These are phyloP conservation scores for Hippopotamyrus pictus DNA, from an alignment of 2,797 vertebrate genomes.

Conservation along the genomic window DNA sequence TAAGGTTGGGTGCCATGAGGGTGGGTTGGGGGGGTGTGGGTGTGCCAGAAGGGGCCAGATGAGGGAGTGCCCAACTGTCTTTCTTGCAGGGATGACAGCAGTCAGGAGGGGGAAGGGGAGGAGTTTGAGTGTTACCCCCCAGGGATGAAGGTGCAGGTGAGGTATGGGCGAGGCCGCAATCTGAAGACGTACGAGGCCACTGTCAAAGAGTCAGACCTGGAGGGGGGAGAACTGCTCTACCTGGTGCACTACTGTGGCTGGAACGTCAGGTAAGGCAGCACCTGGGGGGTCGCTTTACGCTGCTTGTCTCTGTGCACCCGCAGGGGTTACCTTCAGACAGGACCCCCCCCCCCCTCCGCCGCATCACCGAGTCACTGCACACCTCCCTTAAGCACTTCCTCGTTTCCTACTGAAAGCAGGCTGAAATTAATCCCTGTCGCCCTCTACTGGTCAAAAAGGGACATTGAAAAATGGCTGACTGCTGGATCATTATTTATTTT, in stretches of 20 bases:
- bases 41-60: conserved; percentile 53
- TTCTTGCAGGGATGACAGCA: conserved; percentile 80
- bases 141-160: conserved; percentile 83
- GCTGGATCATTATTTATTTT: background rate
- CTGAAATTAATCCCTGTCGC: conserved; percentile 30
- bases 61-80: conserved; percentile 76
- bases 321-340: conserved; percentile 44
- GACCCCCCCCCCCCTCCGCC: conserved; percentile 37
- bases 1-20: background rate
- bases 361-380: conserved; percentile 41
- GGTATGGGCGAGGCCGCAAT: conserved; percentile 77
- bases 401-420: conserved; percentile 32
- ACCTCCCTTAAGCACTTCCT: conserved; percentile 8
- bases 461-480: conserved; percentile 28
- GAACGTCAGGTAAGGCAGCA: conserved; percentile 80
- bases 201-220: conserved; percentile 79
- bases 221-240: conserved; percentile 80
- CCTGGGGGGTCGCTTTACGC: conserved; percentile 30
- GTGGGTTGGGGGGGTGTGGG: conserved; percentile 30
- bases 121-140: conserved; percentile 80
- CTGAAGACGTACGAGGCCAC: conserved; percentile 80
- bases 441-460: conserved; percentile 59
- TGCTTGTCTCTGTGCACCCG: background rate
- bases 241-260: conserved; percentile 85
- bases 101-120: conserved; percentile 77